Evolutionary conservation across 2,888 invertebrate genomes (phyloP).

Genomic region (Neoitamus cyanurus): DNA sequence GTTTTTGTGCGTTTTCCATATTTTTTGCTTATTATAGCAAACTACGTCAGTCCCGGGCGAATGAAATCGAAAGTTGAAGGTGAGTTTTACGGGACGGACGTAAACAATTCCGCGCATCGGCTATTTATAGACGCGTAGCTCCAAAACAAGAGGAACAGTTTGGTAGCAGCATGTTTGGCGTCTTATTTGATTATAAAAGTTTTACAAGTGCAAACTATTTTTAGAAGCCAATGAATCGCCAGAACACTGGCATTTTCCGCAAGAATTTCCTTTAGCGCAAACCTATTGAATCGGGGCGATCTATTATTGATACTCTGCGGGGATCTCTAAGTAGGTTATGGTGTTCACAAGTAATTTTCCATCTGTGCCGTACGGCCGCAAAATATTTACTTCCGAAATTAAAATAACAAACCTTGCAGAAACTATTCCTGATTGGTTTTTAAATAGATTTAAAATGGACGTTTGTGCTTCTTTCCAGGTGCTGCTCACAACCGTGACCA

Average conservation of each 20-base stretch:
- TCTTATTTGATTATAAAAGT: not conserved
- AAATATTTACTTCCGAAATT: constrained; percentile 1
- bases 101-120: not conserved
- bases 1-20: not conserved
- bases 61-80: not conserved
- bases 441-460: not conserved
- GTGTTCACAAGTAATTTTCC: not conserved
- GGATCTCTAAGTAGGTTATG: not conserved
- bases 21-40: constrained; percentile 1
- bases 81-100: not conserved
- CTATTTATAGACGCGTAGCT: not conserved
- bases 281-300: not conserved
- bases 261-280: not conserved
- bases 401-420: not conserved
- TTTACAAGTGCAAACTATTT: not conserved
- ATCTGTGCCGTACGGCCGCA: not conserved
- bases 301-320: not conserved
- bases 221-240: not conserved
- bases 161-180: not conserved
- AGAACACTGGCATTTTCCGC: not conserved
- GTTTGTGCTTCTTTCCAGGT: not conserved
- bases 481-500: not conserved
- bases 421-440: not conserved
- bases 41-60: not conserved
- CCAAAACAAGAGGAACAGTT: not conserved